Evolutionary conservation across 2,797 vertebrate genomes (phyloP).

Genomic region (Chaetodon trifasciatus): DNA sequence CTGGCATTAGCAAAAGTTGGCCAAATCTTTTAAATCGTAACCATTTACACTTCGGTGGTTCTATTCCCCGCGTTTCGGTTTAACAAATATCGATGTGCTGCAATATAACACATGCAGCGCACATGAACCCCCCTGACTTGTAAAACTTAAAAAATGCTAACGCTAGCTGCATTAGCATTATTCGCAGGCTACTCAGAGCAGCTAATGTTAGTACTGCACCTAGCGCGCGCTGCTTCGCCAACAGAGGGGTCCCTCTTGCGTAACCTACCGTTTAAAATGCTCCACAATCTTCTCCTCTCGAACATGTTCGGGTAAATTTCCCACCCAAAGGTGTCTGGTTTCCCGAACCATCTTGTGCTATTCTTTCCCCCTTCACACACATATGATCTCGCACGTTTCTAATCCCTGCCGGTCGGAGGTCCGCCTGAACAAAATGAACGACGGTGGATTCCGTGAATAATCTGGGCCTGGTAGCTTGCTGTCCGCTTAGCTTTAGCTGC

Average conservation of each 20-base stretch:
- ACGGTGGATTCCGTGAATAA: slow-evolving; percentile 74
- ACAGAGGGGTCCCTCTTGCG: slow-evolving; percentile 72
- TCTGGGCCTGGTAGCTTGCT: slow-evolving; percentile 70
- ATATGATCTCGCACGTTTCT: slow-evolving; percentile 84
- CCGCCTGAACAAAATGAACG: slow-evolving; percentile 85
- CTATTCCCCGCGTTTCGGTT: neutral
- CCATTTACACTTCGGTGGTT: neutral
- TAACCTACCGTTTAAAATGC: slow-evolving; percentile 99
- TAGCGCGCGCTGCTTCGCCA: slow-evolving; percentile 75
- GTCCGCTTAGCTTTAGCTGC: slow-evolving; percentile 73
- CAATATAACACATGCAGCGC: neutral
- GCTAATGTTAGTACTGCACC: slow-evolving; percentile 55
- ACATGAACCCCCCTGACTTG: neutral
- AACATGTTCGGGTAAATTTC: slow-evolving; percentile 99
- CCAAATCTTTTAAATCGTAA: slow-evolving; percentile 32
- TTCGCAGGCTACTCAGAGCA: slow-evolving; percentile 44
- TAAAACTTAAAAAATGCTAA: slow-evolving; percentile 62
- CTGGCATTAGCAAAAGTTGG: slow-evolving; percentile 65
- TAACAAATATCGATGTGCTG: neutral
- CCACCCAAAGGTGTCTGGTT: slow-evolving; percentile 99
- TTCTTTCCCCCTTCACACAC: slow-evolving; percentile 82
- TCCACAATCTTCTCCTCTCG: slow-evolving; percentile 99
- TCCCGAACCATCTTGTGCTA: slow-evolving; percentile 97
- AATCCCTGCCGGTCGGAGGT: slow-evolving; percentile 82
- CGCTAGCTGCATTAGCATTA: slow-evolving; percentile 66